Base-by-base conservation (phyloP, 2,888 invertebrate species). In the Neoaliturus tenellus region DNA sequence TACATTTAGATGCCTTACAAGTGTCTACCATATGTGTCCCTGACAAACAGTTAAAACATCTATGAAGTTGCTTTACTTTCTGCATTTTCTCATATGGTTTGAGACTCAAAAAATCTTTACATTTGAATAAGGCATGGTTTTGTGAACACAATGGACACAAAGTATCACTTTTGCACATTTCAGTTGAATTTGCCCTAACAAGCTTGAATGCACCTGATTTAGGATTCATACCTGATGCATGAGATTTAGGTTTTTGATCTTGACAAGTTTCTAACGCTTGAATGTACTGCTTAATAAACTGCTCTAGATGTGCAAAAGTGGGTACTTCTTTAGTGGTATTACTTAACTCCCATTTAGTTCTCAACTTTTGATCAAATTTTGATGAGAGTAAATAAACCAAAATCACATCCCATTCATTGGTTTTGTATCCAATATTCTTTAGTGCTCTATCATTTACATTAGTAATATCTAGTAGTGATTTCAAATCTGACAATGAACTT, bases 201-300 rank as follows among this genome's bases (percentile, higher is more conserved):
- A 33, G 4, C n/a, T 28, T 69, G 33, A 69, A 69, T 33, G 17
- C 35, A 69, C 33, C 33, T 33, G 4, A 69, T 33, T n/a, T 33
- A 3, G n/a, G n/a, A n/a, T n/a, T n/a, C n/a, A n/a, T n/a, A n/a
- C n/a, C n/a, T n/a, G n/a, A n/a, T n/a, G n/a, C n/a, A n/a, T n/a
- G n/a, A n/a, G 4, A 69, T 33, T 69, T 69, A 44, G 17, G 17
- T 44, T 44, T 44, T 14, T 4, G 69, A 20, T 33, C 69, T 69
- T 69, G 69, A 69, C 69, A 33, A 69, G 33, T 69, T 69, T 69
- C 69, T 58, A 58, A 17, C 31, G 69, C 69, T 69, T 69, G 69
- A 69, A 69, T 69, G 33, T 69, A 33, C n/a, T 69, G 69, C 8
- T 33, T 33, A 33, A 33, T 10, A 33, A 69, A 69, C 6, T 31